phyloP scores from a whole-genome alignment of 2,888 invertebrate species.

The Choreutis nemorana region DNA sequence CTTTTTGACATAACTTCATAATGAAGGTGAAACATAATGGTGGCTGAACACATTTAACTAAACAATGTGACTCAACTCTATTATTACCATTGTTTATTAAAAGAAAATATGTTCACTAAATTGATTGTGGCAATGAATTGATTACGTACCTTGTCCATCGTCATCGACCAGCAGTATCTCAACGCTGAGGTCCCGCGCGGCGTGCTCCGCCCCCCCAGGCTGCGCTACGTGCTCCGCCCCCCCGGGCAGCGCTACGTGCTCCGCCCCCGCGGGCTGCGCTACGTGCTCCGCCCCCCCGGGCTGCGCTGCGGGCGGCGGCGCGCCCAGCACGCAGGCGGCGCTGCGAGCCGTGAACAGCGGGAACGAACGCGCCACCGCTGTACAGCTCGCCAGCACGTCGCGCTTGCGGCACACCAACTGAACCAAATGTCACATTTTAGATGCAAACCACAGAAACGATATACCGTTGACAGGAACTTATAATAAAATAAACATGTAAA shows the following conservation, averaged over 20 bases:
- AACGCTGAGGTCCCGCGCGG: slow-evolving; percentile 23
- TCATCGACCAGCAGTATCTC: slow-evolving; percentile 36
- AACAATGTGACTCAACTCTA: no score
- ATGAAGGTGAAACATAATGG: no score
- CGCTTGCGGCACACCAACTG: slow-evolving; percentile 80
- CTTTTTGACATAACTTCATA: no score
- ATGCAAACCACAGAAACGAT: no score
- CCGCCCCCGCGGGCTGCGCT: slow-evolving; percentile 20
- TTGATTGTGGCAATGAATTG: no score
- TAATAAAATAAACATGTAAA: no score
- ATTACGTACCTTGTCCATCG: slow-evolving; percentile 22
- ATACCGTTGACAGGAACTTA: no score
- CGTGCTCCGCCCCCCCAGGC: slow-evolving; percentile 19
- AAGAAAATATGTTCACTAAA: no score
- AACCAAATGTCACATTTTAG: no score
- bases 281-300: slow-evolving; percentile 22
- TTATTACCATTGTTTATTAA: no score
- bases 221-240: slow-evolving; percentile 26
- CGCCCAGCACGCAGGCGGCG: slow-evolving; percentile 21
- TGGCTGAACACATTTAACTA: no score
- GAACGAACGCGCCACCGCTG: slow-evolving; percentile 82
- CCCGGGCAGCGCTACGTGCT: slow-evolving; percentile 33
- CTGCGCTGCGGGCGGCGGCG: slow-evolving; percentile 25
- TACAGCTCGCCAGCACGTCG: slow-evolving; percentile 80
- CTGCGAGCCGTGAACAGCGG: slow-evolving; percentile 70